Conservation (phyloP, 2,888 invertebrate species). For the Aromia moschata region DNA sequence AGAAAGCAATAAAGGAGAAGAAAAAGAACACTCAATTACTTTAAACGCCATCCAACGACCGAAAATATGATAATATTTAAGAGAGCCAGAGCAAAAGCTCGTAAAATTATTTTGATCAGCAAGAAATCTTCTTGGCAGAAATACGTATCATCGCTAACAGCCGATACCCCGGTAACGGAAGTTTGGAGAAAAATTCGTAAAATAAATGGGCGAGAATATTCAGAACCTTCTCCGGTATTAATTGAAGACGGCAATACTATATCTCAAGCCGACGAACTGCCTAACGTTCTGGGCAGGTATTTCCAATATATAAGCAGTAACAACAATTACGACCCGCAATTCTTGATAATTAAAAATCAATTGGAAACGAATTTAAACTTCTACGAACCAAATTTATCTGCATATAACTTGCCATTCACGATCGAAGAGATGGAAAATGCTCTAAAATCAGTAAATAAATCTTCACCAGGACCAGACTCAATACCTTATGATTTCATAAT, state of each 20-base stretch:
- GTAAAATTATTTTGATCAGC: slow-evolving; percentile 6
- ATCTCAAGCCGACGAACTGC: too few species aligned
- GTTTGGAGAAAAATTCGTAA: background rate
- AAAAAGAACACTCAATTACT: slow-evolving; percentile 9
- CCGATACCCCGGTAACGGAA: background rate
- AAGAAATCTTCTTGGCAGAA: slow-evolving; percentile 11
- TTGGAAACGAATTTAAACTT: too few species aligned
- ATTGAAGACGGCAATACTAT: too few species aligned
- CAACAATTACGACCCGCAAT: too few species aligned
- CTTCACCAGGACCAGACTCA: background rate
- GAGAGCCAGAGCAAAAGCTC: slow-evolving; percentile 17
- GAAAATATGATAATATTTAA: slow-evolving; percentile 23
- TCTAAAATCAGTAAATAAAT: background rate
- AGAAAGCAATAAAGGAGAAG: slow-evolving; percentile 14
- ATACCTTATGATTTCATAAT: background rate
- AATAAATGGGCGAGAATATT: background rate
- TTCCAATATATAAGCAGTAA: too few species aligned
- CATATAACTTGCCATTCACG: background rate
- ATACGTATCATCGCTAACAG: slow-evolving; percentile 1
- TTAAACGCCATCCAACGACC: slow-evolving; percentile 9
- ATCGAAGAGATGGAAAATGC: background rate
- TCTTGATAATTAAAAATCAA: too few species aligned
- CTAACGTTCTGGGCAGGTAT: too few species aligned
- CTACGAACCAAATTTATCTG: too few species aligned
- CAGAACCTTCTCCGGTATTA: too few species aligned